Conservation (phyloP, 2,888 invertebrate genomes). For the Epistrophella euchroma region DNA sequence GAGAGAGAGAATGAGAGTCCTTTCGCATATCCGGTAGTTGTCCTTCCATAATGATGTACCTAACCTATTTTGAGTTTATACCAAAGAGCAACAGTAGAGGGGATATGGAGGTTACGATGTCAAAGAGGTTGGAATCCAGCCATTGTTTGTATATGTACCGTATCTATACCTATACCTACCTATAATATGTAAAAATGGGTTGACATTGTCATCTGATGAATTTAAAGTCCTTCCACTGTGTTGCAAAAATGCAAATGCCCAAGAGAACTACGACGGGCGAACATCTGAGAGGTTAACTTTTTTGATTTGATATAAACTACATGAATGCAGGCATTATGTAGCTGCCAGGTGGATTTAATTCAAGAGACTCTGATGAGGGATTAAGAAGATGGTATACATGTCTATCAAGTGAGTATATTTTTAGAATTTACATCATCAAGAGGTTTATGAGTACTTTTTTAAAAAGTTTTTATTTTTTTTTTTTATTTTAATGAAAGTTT, state of each 20-base stretch:
- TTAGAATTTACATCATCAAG: conserved; percentile 33
- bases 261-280: conserved; percentile 8
- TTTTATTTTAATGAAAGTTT: conserved; percentile 11
- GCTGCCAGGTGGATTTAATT: conserved; percentile 45
- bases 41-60: conserved; percentile 69
- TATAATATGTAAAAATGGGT: conserved; percentile 28
- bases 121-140: conserved; percentile 56
- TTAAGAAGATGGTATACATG: conserved; percentile 1
- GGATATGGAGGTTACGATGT: conserved; percentile 35
- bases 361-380: conserved; percentile 37
- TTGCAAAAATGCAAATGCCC: conserved; percentile 51
- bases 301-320: conserved; percentile 45
- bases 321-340: conserved; percentile 55
- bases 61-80: conserved; percentile 62
- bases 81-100: conserved; percentile 20
- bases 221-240: conserved; percentile 11
- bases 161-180: background rate
- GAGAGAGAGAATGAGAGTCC: conserved; percentile 34
- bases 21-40: conserved; percentile 66
- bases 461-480: background rate
- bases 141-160: conserved; percentile 22
- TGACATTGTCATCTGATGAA: conserved; percentile 66
- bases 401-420: conserved; percentile 27
- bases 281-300: conserved; percentile 46
- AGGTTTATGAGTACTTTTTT: conserved; percentile 27